These are phyloP conservation scores for Festucalex cinctus DNA, from an alignment of 2,113 vertebrate genomes.

Conservation along the genomic window DNA sequence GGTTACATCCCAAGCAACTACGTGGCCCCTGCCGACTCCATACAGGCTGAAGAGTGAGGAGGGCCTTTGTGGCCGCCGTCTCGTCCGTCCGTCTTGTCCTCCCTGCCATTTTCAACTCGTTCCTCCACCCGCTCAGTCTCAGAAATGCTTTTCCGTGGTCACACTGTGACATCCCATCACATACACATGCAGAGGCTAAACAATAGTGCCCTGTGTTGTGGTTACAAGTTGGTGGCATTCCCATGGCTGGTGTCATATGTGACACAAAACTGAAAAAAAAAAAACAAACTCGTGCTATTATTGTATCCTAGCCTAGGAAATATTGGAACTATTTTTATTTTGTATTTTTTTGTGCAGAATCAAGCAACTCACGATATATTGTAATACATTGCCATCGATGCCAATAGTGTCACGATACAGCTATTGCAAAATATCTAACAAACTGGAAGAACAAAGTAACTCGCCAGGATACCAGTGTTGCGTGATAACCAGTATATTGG, in stretches of 20 bases:
- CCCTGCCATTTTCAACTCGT: not conserved
- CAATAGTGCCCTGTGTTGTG: conserved; percentile 25
- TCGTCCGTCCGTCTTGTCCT: not conserved
- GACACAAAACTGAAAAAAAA: conserved; percentile 19
- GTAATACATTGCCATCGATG: not conserved
- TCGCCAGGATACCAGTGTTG: not conserved
- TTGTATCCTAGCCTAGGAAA: not conserved
- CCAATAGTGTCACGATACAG: not conserved
- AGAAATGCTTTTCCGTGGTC: not conserved
- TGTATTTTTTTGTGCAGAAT: too few species aligned
- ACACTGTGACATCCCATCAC: conserved; percentile 13
- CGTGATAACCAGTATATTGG: not conserved
- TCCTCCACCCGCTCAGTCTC: not conserved
- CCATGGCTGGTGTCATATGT: conserved; percentile 25
- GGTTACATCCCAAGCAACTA: conserved; percentile 99
- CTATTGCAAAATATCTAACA: not conserved
- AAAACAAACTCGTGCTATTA: conserved; percentile 4
- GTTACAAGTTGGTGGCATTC: not conserved
- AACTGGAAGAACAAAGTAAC: too few species aligned
- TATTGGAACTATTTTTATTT: too few species aligned
- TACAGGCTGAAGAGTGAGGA: conserved; percentile 98
- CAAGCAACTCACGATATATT: not conserved
- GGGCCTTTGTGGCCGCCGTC: not conserved
- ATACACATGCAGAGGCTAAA: conserved; percentile 11
- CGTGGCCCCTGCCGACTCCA: conserved; percentile 96